Evolutionary conservation across 2,797 vertebrate genomes (phyloP).

Genomic region (Tolypeutes matacus): DNA sequence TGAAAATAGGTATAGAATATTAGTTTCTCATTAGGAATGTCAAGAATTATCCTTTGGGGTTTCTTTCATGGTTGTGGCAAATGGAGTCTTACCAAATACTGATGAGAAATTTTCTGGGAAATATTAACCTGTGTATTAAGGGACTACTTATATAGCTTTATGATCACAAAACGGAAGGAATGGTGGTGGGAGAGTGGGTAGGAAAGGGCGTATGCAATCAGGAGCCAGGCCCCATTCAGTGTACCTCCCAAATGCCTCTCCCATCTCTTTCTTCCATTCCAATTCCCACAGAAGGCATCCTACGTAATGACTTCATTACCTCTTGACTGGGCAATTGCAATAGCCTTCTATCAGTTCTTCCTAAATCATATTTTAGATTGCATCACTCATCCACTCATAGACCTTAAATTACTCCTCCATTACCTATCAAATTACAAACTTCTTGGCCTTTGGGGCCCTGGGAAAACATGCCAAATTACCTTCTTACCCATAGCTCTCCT

Average conservation of each 20-base stretch:
- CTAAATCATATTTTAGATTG: conserved; percentile 43
- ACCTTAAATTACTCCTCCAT: conserved; percentile 57
- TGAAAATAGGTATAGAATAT: neutral
- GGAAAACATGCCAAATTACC: conserved; percentile 30
- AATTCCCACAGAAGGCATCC: neutral
- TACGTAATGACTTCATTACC: conserved; percentile 61
- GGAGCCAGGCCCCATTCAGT: conserved; percentile 47
- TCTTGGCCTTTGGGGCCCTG: neutral
- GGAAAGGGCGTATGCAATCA: conserved; percentile 44
- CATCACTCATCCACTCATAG: conserved; percentile 34
- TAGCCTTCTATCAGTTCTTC: conserved; percentile 63
- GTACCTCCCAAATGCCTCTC: conserved; percentile 21
- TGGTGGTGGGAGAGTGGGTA: conserved; percentile 8
- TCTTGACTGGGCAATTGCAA: conserved; percentile 8
- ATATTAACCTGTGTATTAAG: conserved; percentile 55
- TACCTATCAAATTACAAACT: conserved; percentile 62
- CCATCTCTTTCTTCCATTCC: conserved; percentile 47
- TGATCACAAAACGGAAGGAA: conserved; percentile 19
- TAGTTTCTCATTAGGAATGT: conserved; percentile 58
- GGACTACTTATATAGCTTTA: conserved; percentile 50
- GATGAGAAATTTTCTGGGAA: conserved; percentile 64
- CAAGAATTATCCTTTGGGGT: conserved; percentile 63
- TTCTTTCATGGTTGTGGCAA: conserved; percentile 68
- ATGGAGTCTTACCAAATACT: conserved; percentile 54
- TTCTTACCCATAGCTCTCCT: conserved; percentile 34